Evolutionary conservation across 2,113 vertebrate species (phyloP).

Genomic region (Marmota monax): DNA sequence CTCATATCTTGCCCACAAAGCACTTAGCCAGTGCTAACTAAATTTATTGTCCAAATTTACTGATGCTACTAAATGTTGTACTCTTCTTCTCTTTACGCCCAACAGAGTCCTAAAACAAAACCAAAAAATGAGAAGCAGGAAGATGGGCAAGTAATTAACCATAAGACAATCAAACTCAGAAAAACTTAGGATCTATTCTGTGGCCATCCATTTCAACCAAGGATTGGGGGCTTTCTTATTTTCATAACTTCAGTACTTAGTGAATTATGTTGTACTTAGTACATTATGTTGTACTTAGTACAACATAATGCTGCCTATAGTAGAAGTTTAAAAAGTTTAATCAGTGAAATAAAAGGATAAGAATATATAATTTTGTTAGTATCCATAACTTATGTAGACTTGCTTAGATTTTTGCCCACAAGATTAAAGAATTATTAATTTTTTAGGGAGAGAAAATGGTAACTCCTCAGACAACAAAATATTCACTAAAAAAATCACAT

Average conservation of each 20-base stretch:
- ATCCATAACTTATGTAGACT: not conserved
- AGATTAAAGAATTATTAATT: not conserved
- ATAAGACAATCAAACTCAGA: not conserved
- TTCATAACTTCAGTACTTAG: not conserved
- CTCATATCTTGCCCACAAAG: not conserved
- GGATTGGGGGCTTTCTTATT: not conserved
- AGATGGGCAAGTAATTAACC: not conserved
- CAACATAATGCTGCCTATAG: not conserved
- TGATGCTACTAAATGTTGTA: not conserved
- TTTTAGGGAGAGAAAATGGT: conserved; percentile 1
- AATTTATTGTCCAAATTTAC: not conserved
- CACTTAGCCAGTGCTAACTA: not conserved
- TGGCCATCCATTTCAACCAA: not conserved
- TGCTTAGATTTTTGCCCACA: not conserved
- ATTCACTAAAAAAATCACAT: not conserved
- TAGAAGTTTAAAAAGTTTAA: not conserved
- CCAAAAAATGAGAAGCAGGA: not conserved
- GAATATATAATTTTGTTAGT: not conserved
- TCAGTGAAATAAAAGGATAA: not conserved
- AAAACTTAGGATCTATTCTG: not conserved
- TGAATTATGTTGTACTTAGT: too few relatives aligned
- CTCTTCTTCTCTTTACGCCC: not conserved
- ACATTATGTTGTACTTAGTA: not conserved
- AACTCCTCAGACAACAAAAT: not conserved
- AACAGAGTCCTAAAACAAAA: not conserved